Base-by-base conservation (phyloP, 2,888 invertebrate genomes). In the Lasioglossum figueresi region DNA sequence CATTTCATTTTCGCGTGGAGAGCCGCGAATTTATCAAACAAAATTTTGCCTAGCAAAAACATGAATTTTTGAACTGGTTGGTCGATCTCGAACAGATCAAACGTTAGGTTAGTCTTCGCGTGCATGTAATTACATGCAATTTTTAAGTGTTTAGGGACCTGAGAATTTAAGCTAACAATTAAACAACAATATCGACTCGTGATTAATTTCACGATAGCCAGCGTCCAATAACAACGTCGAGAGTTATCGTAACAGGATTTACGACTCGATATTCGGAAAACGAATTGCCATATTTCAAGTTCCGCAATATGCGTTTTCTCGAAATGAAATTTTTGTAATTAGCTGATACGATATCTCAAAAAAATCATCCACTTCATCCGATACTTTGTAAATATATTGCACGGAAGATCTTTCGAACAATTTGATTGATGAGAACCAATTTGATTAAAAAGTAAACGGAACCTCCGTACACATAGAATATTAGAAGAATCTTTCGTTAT, bases 221-320 rank as follows among this genome's bases (percentile, higher is more conserved):
- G n/a, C n/a, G 12, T 56, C n/a, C 56, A 56, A 56, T n/a, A 23
- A n/a, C 3, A 56, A 56, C 56, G 56, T n/a, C 56, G n/a, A 12
- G n/a, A 12, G 10, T 12, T n/a, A 56, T 12, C n/a, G 12, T n/a
- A 56, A 56, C 56, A 56, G n/a, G n/a, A 56, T 56, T 56, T 56
- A 56, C n/a, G 56, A 56, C 56, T 56, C 56, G 56, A 12, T 56
- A n/a, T 56, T 56, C 23, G 68, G 6, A 27, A 31, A 75, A 27
- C 37, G 56, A 56, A 56, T 56, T n/a, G n/a, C 56, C 56, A n/a
- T 56, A 56, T 56, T 56, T 56, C 56, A 56, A n/a, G n/a, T 43
- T 40, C 43, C 27, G 66, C 59, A 14, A 40, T 31, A 43, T 34
- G n/a, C n/a, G 37, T 56, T n/a, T 56, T 56, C n/a, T 12, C 56